These are phyloP conservation scores for Holcopasites calliopsidis DNA, from an alignment of 1,140 invertebrate species.

Conservation along the genomic window DNA sequence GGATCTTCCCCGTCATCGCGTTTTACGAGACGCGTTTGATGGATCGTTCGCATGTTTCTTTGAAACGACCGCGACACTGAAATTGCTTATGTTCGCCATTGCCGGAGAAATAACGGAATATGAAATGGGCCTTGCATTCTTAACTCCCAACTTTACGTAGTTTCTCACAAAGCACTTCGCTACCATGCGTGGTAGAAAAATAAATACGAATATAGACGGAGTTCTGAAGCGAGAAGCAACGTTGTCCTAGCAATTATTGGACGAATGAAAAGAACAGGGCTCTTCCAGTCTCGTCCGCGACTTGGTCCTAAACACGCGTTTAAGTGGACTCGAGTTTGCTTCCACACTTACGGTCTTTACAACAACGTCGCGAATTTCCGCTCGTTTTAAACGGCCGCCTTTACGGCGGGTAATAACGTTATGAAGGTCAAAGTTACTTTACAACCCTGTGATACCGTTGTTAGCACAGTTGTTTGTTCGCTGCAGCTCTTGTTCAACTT, in stretches of 20 bases:
- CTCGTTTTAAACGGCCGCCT: slow-evolving; percentile 9
- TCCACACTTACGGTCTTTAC: not conserved
- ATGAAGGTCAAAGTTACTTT: slow-evolving; percentile 17
- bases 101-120: not conserved
- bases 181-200: not conserved
- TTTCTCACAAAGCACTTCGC: too few relatives aligned
- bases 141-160: not conserved
- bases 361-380: slow-evolving; percentile 11
- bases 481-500: not conserved
- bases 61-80: not conserved
- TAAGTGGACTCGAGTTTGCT: not conserved
- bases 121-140: not conserved
- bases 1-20: not conserved
- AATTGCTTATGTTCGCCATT: not conserved
- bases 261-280: slow-evolving; percentile 24
- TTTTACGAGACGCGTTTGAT: not conserved
- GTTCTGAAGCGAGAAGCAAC: not conserved
- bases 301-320: not conserved
- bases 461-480: not conserved
- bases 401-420: slow-evolving; percentile 10
- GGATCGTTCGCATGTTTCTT: not conserved
- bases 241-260: slow-evolving; percentile 37
- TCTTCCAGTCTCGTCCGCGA: not conserved
- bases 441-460: not conserved
- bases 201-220: not conserved